Evolutionary conservation across 1,140 invertebrate genomes (phyloP).

Genomic region (Papilio glaucus): DNA sequence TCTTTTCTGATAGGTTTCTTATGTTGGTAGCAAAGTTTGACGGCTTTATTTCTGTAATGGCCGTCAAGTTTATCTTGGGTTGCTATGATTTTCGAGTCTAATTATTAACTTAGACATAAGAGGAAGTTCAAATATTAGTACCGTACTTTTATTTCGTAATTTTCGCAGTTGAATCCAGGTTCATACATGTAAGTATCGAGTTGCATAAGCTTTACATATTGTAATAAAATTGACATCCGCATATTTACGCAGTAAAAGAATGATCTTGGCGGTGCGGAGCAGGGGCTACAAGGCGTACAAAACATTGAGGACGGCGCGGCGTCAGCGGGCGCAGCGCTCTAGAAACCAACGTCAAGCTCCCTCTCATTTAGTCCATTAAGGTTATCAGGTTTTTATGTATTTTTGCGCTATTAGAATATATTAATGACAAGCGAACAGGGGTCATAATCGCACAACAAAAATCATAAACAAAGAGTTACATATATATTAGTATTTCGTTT

Average conservation of each 20-base stretch:
- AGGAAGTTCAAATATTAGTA: neutral
- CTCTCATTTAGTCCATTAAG: slow-evolving; percentile 19
- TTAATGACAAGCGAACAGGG: slow-evolving; percentile 5
- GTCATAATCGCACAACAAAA: neutral
- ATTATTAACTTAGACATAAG: too few species aligned
- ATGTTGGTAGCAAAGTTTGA: too few species aligned
- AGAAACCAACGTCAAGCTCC: slow-evolving; percentile 60
- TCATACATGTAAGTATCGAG: neutral
- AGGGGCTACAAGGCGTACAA: slow-evolving; percentile 76
- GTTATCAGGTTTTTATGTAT: too few species aligned
- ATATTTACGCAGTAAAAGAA: slow-evolving; percentile 82
- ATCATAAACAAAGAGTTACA: neutral
- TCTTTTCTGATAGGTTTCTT: too few species aligned
- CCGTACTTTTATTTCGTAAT: neutral
- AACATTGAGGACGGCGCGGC: slow-evolving; percentile 75
- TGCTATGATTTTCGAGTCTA: too few species aligned
- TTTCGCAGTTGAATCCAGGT: neutral
- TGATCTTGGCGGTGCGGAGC: slow-evolving; percentile 65
- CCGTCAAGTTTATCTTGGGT: too few species aligned
- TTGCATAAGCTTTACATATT: slow-evolving; percentile 31
- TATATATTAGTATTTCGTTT: slow-evolving; percentile 5
- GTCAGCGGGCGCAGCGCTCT: slow-evolving; percentile 66
- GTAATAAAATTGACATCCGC: slow-evolving; percentile 52
- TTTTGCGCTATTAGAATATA: neutral
- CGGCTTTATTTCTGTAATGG: too few species aligned